Evolutionary conservation across 2,888 invertebrate species (phyloP), one percentile per base, ranked within the genome.

Genomic region (Exocentrus adspersus): DNA sequence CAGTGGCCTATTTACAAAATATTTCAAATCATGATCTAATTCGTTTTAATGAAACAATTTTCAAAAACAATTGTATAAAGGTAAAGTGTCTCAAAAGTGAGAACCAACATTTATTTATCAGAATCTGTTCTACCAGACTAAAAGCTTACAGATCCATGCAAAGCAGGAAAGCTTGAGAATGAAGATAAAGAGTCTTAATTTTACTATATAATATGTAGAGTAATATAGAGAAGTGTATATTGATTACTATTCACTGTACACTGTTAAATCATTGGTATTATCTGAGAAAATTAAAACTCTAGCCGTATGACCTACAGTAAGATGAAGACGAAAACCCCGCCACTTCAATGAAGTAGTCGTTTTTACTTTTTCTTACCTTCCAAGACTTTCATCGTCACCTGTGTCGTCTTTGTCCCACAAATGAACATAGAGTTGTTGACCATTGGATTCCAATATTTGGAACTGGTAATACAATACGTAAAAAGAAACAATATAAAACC

Each of bases 381-480:
- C 96, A 75, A 96, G 87, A 77, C 88, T 88, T 84, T 96, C 96
- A 85, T 97, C 95, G 73, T 88, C 88, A 81, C 90, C 89, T 77
- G 90, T 88, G 75, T 94, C 93, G 83, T 97, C 97, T 83, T 91
- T 90, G 87, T 97, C 96, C 86, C 90, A 90, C 72, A 95, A 85
- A 80, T 90, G 90, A 73, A 95, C 83, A 77, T 89, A 88, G 83
- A 92, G 85, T 80, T 86, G 86, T 84, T 92, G 92, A 73, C 92
- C 91, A 83, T 88, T 83, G 82, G 89, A 82, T 81, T 87, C 87
- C 85, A 87, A 85, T 79, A 88, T 83, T 75, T 78, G 77, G 78
- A 81, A 82, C 82, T 82, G 74, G 66, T 64, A 60, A 58, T 46
- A 48, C 30, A 63, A 45, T 50, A 56, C 41, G 54, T 42, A 62